These are phyloP conservation scores for Lepus townsendii DNA, from an alignment of 2,797 vertebrate genomes.

Conservation along the genomic window DNA sequence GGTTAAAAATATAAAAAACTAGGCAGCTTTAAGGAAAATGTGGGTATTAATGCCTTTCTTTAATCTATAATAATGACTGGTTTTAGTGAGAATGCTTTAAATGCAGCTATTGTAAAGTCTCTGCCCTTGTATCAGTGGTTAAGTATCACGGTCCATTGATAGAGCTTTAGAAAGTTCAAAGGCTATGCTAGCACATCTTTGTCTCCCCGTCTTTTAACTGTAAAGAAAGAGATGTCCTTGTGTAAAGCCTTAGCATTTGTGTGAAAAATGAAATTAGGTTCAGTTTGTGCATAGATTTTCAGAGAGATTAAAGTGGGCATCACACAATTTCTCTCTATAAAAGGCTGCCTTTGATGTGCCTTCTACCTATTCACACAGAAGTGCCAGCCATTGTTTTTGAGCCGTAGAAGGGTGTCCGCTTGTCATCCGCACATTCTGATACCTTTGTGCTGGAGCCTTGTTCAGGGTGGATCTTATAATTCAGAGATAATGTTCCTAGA, in stretches of 20 bases:
- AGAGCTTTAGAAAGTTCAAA: constrained; percentile 94
- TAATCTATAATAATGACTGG: constrained; percentile 75
- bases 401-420: constrained; percentile 85
- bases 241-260: constrained; percentile 94
- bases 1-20: constrained; percentile 76
- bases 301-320: constrained; percentile 95
- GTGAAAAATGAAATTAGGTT: constrained; percentile 94
- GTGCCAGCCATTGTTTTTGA: constrained; percentile 90
- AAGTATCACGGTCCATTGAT: constrained; percentile 93
- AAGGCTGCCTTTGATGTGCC: constrained; percentile 96
- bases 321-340: constrained; percentile 90
- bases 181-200: constrained; percentile 86
- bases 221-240: constrained; percentile 92
- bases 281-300: constrained; percentile 92
- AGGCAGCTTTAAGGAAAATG: constrained; percentile 73
- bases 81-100: constrained; percentile 79
- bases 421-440: constrained; percentile 79
- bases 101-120: constrained; percentile 80
- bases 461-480: constrained; percentile 85
- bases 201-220: constrained; percentile 91
- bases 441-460: constrained; percentile 80
- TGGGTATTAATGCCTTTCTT: constrained; percentile 61
- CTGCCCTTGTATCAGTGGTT: constrained; percentile 87
- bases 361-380: constrained; percentile 90
- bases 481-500: constrained; percentile 65